Conservation (phyloP, 2,888 invertebrate genomes). For the Barypeithes pellucidus region DNA sequence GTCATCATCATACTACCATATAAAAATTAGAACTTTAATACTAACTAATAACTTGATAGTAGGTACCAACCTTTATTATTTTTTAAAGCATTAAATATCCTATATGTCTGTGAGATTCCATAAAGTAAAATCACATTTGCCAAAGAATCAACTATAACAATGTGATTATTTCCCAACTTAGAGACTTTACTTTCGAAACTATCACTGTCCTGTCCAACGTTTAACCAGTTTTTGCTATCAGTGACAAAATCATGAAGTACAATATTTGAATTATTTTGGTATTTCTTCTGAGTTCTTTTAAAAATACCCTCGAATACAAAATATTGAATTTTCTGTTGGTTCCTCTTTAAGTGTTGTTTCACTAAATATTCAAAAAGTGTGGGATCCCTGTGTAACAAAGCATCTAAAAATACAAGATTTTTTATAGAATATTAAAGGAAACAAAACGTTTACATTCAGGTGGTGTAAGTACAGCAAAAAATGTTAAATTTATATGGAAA, state of each 20-base stretch:
- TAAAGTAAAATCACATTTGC: conserved; percentile 62
- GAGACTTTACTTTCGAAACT: conserved; percentile 56
- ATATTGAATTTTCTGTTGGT: conserved; percentile 60
- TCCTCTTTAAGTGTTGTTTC: conserved; percentile 59
- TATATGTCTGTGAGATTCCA: conserved; percentile 62
- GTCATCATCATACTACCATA: too few species aligned
- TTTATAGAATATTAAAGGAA: conserved; percentile 41
- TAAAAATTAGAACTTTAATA: too few species aligned
- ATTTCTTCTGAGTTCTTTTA: conserved; percentile 50
- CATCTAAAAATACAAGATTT: conserved; percentile 60
- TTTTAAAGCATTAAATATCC: conserved; percentile 60
- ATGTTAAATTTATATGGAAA: too few species aligned
- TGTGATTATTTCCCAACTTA: conserved; percentile 54
- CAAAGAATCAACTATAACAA: conserved; percentile 66
- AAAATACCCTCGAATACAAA: conserved; percentile 64
- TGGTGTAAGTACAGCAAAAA: background rate
- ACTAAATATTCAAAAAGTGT: conserved; percentile 61
- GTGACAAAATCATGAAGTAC: conserved; percentile 61
- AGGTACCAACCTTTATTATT: conserved; percentile 64
- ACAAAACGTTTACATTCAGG: background rate
- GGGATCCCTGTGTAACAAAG: conserved; percentile 59
- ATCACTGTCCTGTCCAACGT: conserved; percentile 29
- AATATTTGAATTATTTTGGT: conserved; percentile 42
- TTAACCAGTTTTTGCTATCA: conserved; percentile 57
- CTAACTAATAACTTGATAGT: background rate